These are phyloP conservation scores for Tarsius wallacei DNA, from an alignment of 2,797 vertebrate genomes.

Conservation along the genomic window DNA sequence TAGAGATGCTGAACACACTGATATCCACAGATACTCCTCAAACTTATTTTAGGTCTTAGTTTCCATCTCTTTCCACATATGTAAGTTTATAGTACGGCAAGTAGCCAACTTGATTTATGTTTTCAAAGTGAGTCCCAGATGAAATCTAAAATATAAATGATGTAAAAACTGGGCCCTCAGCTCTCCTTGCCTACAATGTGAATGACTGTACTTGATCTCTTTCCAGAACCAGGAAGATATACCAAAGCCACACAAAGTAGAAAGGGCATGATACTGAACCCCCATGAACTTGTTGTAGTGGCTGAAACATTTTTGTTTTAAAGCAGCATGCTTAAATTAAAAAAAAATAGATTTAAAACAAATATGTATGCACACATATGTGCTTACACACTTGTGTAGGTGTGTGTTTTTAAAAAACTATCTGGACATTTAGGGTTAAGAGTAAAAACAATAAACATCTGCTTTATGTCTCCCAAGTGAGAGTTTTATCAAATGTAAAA, in stretches of 20 bases:
- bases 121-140: conserved; percentile 25
- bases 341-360: neutral
- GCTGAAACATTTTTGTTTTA: neutral
- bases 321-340: neutral
- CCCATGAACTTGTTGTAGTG: neutral
- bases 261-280: neutral
- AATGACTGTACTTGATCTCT: conserved; percentile 2
- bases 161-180: neutral
- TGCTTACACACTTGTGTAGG: too few species aligned
- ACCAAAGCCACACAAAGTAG: neutral
- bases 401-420: neutral
- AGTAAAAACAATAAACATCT: conserved; percentile 73
- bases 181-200: neutral
- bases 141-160: conserved; percentile 43
- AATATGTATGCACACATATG: neutral
- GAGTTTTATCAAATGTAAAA: conserved; percentile 76
- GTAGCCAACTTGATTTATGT: conserved; percentile 6
- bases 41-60: conserved; percentile 25
- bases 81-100: neutral
- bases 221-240: neutral
- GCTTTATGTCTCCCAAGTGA: conserved; percentile 67
- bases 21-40: neutral
- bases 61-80: neutral
- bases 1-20: neutral
- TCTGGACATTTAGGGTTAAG: conserved; percentile 59